Evolutionary conservation across 2,888 invertebrate species (phyloP), one percentile per base, ranked within the genome.

Genomic region (Hyposoter dolosus): DNA sequence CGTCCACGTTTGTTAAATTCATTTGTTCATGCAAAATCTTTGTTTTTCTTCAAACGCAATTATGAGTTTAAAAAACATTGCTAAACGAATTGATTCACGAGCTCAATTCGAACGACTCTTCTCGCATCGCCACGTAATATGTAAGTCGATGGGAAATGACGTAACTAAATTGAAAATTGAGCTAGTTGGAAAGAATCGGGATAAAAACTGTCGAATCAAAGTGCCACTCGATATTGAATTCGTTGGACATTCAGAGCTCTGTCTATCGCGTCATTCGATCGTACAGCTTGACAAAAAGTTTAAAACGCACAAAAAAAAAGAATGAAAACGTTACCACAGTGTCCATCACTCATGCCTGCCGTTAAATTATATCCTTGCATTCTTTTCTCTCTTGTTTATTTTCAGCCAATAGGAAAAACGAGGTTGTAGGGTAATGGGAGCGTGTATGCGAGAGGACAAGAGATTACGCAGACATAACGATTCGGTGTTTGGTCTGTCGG

Each of bases 381-480:
- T 45, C 56, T 45, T 28, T 68, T 12, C 19, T 45, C 32, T 17
- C 32, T 45, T 56, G 4, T 68, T 15, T 28, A 6, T 17, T 12
- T 45, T 56, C 43, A 45, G 60, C 40, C 69, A 60, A 60, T 45
- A 19, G 47, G 23, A 43, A 43, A 43, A 53, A 15, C 40, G 50
- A 40, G 71, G 60, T 65, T 50, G 23, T 45, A 56, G 66, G 71
- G 50, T 60, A 72, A 80, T 80, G 65, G 40, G 63, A 74, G 43
- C n/a, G 45, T 65, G 28, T 71, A 79, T 50, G n/a, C n/a, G 60
- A 63, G 74, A 45, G 71, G 71, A 68, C 17, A 78, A 47, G 78
- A 83, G 83, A 79, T 76, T 75, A 76, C 40, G 40, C 76, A 76
- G 76, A 65, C 53, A 74, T 66, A 83, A 68, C 66, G 72, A 72